phyloP scores from a whole-genome alignment of 2,797 vertebrate genomes.

The Hippopotamyrus pictus region DNA sequence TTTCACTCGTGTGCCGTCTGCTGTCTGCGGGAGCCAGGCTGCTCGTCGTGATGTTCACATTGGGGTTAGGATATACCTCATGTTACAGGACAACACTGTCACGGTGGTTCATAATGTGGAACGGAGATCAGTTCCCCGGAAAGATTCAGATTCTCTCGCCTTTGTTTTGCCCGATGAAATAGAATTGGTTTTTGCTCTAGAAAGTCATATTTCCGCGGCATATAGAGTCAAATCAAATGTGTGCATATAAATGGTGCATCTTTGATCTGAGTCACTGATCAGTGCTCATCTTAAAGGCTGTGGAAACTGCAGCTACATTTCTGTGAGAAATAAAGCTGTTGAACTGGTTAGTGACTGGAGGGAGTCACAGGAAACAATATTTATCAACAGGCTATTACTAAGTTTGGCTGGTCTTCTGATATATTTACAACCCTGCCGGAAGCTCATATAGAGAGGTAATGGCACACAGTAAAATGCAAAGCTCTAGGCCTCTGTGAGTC shows the following conservation, averaged over 20 bases:
- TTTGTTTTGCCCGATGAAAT: not conserved
- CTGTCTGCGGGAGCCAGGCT: not conserved
- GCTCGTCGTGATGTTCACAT: not conserved
- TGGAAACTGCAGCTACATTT: not conserved
- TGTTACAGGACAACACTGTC: not conserved
- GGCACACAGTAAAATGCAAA: not conserved
- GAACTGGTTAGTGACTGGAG: not conserved
- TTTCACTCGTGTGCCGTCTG: not conserved
- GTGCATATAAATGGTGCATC: not conserved
- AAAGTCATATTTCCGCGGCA: not conserved
- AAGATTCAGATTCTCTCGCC: not conserved
- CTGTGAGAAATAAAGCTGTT: not conserved
- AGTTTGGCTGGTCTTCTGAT: not conserved
- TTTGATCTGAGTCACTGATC: not conserved
- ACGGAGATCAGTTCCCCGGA: not conserved
- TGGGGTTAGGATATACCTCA: not conserved
- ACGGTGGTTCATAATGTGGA: not conserved
- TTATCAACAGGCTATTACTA: not conserved
- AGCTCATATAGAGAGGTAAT: not conserved
- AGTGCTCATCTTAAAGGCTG: not conserved
- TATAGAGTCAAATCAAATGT: not conserved
- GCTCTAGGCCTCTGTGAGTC: not conserved
- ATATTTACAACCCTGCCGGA: not conserved
- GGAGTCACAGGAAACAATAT: not conserved
- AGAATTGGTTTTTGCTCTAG: not conserved